Evolutionary conservation across 1,140 invertebrate genomes (phyloP), one percentile per base, ranked within the genome.

Genomic region (Trichogramma pretiosum): DNA sequence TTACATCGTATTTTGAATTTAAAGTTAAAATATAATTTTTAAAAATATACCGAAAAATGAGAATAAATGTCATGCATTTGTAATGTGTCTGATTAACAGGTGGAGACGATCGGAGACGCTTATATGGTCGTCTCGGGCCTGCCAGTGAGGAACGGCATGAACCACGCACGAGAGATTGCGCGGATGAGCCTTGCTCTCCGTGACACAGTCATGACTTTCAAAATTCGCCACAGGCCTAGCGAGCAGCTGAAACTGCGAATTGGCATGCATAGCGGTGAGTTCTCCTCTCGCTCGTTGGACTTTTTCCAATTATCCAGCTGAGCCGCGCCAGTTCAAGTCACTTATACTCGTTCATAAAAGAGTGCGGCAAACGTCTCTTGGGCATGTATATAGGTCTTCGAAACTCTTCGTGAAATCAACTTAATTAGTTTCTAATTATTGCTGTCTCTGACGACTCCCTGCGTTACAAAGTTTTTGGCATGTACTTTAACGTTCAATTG

Each of bases 71-170:
- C 21, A 32, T 18, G 36, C n/a, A 11, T 8, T 21, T 22, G 11
- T 18, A 23, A 22, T 49, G 56, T 32, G 45, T 43, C 48, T 46
- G 22, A 43, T 55, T 63, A 59, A 19, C 55, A 93, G 89, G 89
- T 94, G 32, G 93, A 97, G 73, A 97, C 93, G 5, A 97, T 97
- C 55, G 93, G 93, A 0, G 94, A 98, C 66, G 93, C 93, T 2
- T 98, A 98, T 67, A 96, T 98, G 85, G 90, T 83, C 52, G 87
- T 91, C 1, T 89, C 87, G 0, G 93, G 93, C 10, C 71, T 96
- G 10, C 93, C 93, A 0, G 80, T 88, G 45, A 75, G 89, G 39
- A 96, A 95, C 65, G 91, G 86, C 0, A 82, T 83, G 46, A 73
- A 80, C 22, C 93, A 98, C 65, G 92, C 91, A 0, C 78, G 83